Percentiles rank a stretch among this genome's conserved stretches.
phyloP scores from a whole-genome alignment of 2,797 vertebrate genomes.

The Clarias laeviceps region DNA sequence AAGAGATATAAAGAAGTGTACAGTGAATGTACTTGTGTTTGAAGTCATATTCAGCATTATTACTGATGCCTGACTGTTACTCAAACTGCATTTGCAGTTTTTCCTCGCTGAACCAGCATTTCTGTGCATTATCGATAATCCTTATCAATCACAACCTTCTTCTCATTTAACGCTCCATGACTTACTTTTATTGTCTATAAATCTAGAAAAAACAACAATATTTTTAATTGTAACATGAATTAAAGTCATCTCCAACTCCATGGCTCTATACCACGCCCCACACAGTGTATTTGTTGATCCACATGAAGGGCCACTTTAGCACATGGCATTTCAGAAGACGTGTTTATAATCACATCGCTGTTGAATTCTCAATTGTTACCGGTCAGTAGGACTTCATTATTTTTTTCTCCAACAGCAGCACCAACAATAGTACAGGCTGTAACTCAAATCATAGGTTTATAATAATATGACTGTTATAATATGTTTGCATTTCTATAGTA shows the following conservation, averaged over 20 bases:
- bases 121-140: not conserved
- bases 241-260: not conserved
- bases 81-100: not conserved
- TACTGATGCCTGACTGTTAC: not conserved
- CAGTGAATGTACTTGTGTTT: not conserved
- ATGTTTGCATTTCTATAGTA: not conserved
- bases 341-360: not conserved
- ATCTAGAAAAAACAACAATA: not conserved
- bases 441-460: not conserved
- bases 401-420: not conserved
- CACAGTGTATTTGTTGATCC: not conserved
- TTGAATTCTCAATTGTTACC: not conserved
- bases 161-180: not conserved
- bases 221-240: not conserved
- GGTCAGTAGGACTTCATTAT: not conserved
- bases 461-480: not conserved
- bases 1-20: not conserved
- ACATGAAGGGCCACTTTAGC: not conserved
- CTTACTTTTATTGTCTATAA: not conserved
- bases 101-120: not conserved
- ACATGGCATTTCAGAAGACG: not conserved
- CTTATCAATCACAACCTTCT: not conserved
- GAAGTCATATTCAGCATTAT: not conserved
- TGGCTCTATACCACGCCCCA: not conserved
- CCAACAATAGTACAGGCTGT: not conserved